Percentiles rank a stretch among this genome's conserved stretches.
phyloP scores from a whole-genome alignment of 1,140 invertebrate species.

The Solenopsis fugax region DNA sequence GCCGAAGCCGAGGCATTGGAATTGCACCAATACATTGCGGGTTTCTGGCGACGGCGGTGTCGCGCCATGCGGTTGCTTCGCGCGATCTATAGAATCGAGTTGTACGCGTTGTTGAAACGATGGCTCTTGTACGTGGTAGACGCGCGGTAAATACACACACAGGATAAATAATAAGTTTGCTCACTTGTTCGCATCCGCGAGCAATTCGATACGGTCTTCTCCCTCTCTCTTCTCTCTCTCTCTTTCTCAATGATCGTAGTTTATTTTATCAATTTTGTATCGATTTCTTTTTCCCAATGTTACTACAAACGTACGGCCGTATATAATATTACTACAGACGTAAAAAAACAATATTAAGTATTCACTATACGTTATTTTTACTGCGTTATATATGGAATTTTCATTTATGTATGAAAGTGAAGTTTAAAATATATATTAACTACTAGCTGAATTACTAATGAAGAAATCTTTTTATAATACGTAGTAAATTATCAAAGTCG shows the following conservation, averaged over 20 bases:
- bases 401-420: background rate
- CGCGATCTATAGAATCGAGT: conserved; percentile 59
- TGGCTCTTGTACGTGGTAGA: conserved; percentile 43
- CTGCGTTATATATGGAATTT: background rate
- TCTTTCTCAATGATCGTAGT: background rate
- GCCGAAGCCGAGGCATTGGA: conserved; percentile 60
- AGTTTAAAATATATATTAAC: background rate
- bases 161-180: conserved; percentile 54
- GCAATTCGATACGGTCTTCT: conserved; percentile 12
- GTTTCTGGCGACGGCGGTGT: conserved; percentile 55
- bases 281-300: conserved; percentile 2
- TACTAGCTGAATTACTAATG: background rate
- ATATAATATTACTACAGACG: background rate
- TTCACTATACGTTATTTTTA: background rate
- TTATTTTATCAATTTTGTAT: conserved; percentile 35
- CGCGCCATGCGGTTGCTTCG: conserved; percentile 25
- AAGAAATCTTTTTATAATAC: conserved; percentile 33
- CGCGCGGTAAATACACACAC: conserved; percentile 35
- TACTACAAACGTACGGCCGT: background rate
- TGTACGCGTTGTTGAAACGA: conserved; percentile 61
- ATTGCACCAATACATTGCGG: conserved; percentile 49
- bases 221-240: background rate
- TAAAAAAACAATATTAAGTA: conserved; percentile 8
- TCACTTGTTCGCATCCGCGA: background rate
- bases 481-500: background rate